Evolutionary conservation across 1,140 invertebrate species (phyloP), one percentile per base, ranked within the genome.

Genomic region (Oryzaephilus surinamensis): DNA sequence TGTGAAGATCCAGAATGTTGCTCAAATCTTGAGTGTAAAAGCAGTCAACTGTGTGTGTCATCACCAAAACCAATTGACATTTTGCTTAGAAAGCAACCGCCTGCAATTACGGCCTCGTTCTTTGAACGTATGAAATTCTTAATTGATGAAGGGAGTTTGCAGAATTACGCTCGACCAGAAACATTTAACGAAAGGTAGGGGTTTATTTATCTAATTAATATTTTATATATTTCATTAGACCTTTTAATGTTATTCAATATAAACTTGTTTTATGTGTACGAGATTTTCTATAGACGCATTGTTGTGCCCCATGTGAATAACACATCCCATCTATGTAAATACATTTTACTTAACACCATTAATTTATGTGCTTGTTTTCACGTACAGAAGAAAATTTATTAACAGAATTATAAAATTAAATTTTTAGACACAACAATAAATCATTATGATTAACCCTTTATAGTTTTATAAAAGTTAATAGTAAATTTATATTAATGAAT

Each of bases 1-100:
- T 99, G 96, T 61, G 86, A 94, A 59, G 96, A 99, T 69, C 90
- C 92, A 1, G 95, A 98, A 68, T 99, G 96, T 65, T 97, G 93
- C 64, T 72, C 76, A 28, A 81, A 76, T 57, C 65, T 77, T 19
- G 69, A 76, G 2, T 99, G 95, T 63, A 75, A 79, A 44, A 79
- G 76, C 28, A 89, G 83, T 54, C 79, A 89, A 50, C 76, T 93
- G 13, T 97, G 93, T 62, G 80, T 92, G 1, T 86, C 86, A 0
- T 84, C 90, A 1, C 86, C 87, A 2, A 92, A 95, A 55, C 93
- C 93, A 1, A 89, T 91, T 38, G 91, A 94, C 60, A 92, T 96
- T 36, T 71, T 97, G 1, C 67, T 97, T 4, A 66, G 91, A 28
- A 95, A 95, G 66, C 91, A 97, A 57, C 88, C 92, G 1, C 91